Evolutionary conservation across 2,888 invertebrate genomes (phyloP).

Genomic region (Agonopterix arenella): DNA sequence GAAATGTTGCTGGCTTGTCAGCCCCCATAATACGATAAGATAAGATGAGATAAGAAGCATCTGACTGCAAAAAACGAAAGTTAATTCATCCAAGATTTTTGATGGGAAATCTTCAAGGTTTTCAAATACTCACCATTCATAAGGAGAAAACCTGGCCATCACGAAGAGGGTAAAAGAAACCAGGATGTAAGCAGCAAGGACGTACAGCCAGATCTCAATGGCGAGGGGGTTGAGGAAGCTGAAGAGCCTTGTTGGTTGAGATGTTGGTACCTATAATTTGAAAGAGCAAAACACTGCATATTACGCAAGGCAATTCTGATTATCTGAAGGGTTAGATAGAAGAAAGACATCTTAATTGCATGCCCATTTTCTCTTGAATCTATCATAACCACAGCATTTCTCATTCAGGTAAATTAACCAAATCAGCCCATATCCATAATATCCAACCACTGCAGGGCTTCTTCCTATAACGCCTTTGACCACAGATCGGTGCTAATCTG

Average conservation of each 20-base stretch:
- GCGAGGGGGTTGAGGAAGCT: conserved; percentile 98
- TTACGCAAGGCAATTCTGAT: neutral
- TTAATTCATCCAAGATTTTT: neutral
- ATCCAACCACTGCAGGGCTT: too few species aligned
- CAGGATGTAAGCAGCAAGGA: conserved; percentile 94
- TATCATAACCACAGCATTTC: too few species aligned
- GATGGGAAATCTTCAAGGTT: neutral
- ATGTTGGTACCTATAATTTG: conserved; percentile 86
- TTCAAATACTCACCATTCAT: conserved; percentile 83
- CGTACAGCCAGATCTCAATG: conserved; percentile 97
- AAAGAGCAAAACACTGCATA: conserved; percentile 11
- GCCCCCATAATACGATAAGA: too few species aligned
- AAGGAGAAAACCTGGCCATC: conserved; percentile 97
- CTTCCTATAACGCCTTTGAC: too few species aligned
- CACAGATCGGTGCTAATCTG: too few species aligned
- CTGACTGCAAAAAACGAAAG: neutral
- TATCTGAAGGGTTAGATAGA: too few species aligned
- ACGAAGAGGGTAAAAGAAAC: conserved; percentile 97
- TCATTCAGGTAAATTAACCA: too few species aligned
- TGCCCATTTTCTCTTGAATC: too few species aligned
- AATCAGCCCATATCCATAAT: too few species aligned
- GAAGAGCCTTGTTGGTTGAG: conserved; percentile 91
- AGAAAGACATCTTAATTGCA: too few species aligned
- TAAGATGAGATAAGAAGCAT: too few species aligned
- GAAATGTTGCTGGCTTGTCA: too few species aligned